These are phyloP conservation scores for Casuarius casuarius DNA, from an alignment of 2,113 vertebrate genomes.

Conservation along the genomic window DNA sequence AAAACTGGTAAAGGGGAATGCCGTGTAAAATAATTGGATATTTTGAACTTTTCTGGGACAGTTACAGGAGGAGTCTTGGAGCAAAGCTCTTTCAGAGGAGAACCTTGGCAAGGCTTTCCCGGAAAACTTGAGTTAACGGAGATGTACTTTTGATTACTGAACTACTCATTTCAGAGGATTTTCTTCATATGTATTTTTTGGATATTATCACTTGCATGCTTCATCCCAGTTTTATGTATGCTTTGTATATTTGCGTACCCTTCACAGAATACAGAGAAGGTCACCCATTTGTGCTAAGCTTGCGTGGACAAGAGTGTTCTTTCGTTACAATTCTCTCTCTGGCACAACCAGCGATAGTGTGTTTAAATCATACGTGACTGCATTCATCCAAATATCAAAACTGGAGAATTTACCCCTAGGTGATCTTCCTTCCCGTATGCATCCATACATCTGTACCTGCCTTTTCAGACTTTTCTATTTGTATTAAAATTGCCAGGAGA, in stretches of 20 bases:
- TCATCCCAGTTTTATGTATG: not conserved
- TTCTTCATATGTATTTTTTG: not conserved
- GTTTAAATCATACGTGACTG: not conserved
- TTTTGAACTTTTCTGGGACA: not conserved
- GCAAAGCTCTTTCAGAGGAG: not conserved
- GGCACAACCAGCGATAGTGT: not conserved
- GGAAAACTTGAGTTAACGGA: not conserved
- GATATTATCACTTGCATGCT: not conserved
- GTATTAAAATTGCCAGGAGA: conserved; percentile 24
- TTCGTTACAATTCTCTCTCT: not conserved
- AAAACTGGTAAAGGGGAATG: not conserved
- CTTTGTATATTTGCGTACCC: not conserved
- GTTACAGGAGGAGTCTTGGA: not conserved
- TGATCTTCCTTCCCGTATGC: not conserved
- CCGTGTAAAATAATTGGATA: accelerated
- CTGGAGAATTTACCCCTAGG: not conserved
- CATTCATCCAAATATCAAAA: not conserved
- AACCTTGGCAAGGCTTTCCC: not conserved
- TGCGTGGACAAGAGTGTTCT: not conserved
- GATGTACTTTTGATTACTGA: not conserved
- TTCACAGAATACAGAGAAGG: not conserved
- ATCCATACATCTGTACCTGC: not conserved
- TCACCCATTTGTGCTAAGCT: not conserved
- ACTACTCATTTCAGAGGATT: not conserved
- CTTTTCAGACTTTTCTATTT: conserved; percentile 26